Conservation (phyloP, 2,797 vertebrate species). For the Dipus sagitta region DNA sequence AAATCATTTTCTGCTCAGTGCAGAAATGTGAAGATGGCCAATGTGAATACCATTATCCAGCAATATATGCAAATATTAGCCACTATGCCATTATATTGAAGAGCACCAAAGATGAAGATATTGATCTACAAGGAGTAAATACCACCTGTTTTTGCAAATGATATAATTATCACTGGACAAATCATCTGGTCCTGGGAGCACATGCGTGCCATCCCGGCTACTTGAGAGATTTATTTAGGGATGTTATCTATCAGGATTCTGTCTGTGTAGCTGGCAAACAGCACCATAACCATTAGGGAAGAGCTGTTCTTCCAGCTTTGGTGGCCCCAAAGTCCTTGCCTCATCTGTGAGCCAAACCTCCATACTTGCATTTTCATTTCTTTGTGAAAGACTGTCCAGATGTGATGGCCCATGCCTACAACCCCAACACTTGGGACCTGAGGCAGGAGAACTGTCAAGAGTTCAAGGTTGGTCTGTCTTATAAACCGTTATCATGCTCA, state of each 20-base stretch:
- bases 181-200: not conserved
- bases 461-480: too few relatives aligned
- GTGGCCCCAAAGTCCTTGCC: too few relatives aligned
- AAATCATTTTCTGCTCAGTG: conserved; percentile 10
- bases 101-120: not conserved
- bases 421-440: too few relatives aligned
- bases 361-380: not conserved
- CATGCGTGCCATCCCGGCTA: not conserved
- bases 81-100: not conserved
- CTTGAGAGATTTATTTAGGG: not conserved
- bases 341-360: not conserved
- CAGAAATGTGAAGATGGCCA: not conserved
- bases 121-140: not conserved
- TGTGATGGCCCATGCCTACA: too few relatives aligned
- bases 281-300: not conserved
- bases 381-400: not conserved
- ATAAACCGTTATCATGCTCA: too few relatives aligned
- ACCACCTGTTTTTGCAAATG: not conserved
- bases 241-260: not conserved
- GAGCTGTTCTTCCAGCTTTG: not conserved
- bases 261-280: not conserved
- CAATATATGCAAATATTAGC: not conserved
- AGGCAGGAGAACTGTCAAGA: too few relatives aligned
- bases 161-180: not conserved
- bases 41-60: not conserved